Base-by-base conservation (phyloP, 2,113 vertebrate species). In the Prunella himalayana region DNA sequence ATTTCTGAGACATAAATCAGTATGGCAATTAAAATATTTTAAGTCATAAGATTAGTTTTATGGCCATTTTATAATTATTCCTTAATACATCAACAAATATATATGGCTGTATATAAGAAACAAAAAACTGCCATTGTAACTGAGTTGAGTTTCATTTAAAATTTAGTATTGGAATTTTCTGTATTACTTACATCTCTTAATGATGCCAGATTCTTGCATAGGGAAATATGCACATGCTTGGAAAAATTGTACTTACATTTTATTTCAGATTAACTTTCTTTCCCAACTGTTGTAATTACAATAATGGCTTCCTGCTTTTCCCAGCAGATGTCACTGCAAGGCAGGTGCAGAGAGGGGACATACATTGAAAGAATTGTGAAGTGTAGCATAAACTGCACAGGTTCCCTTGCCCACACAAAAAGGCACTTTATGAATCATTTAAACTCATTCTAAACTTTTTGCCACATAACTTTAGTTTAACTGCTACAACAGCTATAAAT, bases 261-360 rank as follows among this genome's bases (percentile, higher is more conserved):
- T 75, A 60, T 76, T 90, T 28, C 23, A 68, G 16, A 30, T 42
- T 7, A 72, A 33, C 11, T 27, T 51, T 27, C 47, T 44, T 72
- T 45, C 20, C 25, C 24, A 79, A 79, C 13, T 24, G 15, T 8
- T 56, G 30, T 3, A n/a, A 17, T 21, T 49, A 8, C 33, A 82
- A n/a, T 9, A 57, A 72, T 33, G 54, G 27, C 8, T 71, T 86
- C 83, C 56, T 51, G 39, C 56, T 89, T 68, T 73, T 91, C 69
- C 91, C 95, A 96, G 91, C 53, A 93, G 88, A 89, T 94, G 94
- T 91, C 92, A 92, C 72, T 84, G 64, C 64, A 81, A 86, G 64
- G 69, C 69, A 86, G 72, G 53, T 88, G 28, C 60, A 93, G 54
- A n/a, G 51, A 56, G 44, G 20, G 35, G 45, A 83, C 9, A 4